phyloP scores from a whole-genome alignment of 2,797 vertebrate genomes.

The Loris lydekkerianus region DNA sequence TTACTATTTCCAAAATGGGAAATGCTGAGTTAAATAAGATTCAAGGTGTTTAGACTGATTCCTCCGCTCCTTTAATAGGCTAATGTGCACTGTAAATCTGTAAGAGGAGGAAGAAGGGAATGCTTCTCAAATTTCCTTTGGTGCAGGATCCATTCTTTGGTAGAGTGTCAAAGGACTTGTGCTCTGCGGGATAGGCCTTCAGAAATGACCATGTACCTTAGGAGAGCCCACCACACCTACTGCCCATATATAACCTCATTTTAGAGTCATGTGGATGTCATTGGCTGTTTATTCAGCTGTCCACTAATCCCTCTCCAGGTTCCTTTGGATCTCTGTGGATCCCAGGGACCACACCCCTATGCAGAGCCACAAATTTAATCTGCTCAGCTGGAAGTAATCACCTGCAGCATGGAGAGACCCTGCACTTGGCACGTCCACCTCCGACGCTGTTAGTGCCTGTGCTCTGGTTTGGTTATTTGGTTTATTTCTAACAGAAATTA shows the following conservation, averaged over 20 bases:
- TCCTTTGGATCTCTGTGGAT: neutral
- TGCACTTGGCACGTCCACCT: rapidly evolving
- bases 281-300: neutral
- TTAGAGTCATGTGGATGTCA: neutral
- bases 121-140: slow-evolving; percentile 21
- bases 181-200: neutral
- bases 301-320: neutral
- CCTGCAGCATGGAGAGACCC: neutral
- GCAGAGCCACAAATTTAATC: neutral
- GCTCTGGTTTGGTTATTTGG: neutral
- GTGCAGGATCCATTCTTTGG: neutral
- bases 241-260: neutral
- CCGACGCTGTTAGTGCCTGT: rapidly evolving
- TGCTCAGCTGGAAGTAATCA: neutral
- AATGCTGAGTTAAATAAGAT: slow-evolving; percentile 1
- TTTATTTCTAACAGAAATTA: slow-evolving; percentile 45
- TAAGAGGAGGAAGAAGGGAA: neutral
- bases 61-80: neutral
- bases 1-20: slow-evolving; percentile 15
- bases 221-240: neutral
- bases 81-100: neutral
- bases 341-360: neutral
- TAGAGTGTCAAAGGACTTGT: neutral
- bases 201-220: neutral
- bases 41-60: neutral